Evolutionary conservation across 2,888 invertebrate species (phyloP).

Genomic region (Eupithecia dodoneata): DNA sequence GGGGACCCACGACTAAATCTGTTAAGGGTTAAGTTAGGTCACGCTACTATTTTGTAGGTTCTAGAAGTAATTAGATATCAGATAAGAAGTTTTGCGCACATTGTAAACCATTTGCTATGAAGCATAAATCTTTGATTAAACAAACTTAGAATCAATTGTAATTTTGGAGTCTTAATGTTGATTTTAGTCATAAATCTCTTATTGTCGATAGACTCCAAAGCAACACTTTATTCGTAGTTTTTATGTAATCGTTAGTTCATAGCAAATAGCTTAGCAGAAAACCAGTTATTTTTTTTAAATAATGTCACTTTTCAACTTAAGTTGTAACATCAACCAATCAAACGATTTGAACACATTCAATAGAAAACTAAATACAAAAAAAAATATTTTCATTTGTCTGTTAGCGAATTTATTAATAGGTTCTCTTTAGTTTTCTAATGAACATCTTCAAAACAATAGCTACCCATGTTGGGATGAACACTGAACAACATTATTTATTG

Average conservation of each 20-base stretch:
- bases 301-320: too few relatives aligned
- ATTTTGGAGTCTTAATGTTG: background rate
- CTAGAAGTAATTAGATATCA: background rate
- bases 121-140: background rate
- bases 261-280: background rate
- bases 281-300: too few relatives aligned
- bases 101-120: background rate
- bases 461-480: background rate
- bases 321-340: background rate
- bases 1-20: too few relatives aligned
- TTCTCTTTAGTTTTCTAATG: background rate
- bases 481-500: slow-evolving; percentile 12
- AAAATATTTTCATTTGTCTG: too few relatives aligned
- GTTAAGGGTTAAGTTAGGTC: background rate
- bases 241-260: background rate
- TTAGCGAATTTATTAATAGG: background rate
- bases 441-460: background rate
- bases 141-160: background rate
- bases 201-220: too few relatives aligned
- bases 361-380: background rate
- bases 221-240: background rate
- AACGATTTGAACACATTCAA: background rate
- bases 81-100: too few relatives aligned
- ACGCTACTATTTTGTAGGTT: background rate
- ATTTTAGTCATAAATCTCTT: too few relatives aligned